Evolutionary conservation across 2,113 vertebrate species (phyloP).

Genomic region (Anoplopoma fimbria): DNA sequence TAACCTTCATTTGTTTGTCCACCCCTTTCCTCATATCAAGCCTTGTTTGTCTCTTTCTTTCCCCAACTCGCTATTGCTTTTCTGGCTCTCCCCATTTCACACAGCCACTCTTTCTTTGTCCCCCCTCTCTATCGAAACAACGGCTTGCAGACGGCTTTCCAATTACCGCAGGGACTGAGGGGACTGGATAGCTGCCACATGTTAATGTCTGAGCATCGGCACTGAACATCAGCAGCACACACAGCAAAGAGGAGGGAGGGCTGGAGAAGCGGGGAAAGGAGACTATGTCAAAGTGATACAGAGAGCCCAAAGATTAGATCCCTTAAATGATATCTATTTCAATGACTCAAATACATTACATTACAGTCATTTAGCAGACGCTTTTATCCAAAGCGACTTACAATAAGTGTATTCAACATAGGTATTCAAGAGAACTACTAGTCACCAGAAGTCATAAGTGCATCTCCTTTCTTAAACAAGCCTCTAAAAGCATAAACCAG

Average conservation of each 20-base stretch:
- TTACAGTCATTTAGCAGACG: too few species aligned
- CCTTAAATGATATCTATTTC: constrained; percentile 11
- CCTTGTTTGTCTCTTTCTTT: constrained; percentile 54
- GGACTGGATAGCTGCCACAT: constrained; percentile 76
- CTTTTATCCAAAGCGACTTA: too few species aligned
- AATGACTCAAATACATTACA: constrained; percentile 13
- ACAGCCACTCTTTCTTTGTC: constrained; percentile 45
- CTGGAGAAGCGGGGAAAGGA: constrained; percentile 23
- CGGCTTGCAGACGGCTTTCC: constrained; percentile 82
- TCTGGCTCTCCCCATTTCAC: constrained; percentile 28
- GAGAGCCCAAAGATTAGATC: neutral
- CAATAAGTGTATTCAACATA: too few species aligned
- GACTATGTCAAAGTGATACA: constrained; percentile 38
- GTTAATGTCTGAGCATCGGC: constrained; percentile 73
- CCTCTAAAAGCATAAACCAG: too few species aligned
- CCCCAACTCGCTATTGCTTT: constrained; percentile 49
- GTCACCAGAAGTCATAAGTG: too few species aligned
- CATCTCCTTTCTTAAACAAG: too few species aligned
- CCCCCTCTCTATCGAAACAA: constrained; percentile 67
- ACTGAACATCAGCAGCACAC: constrained; percentile 58
- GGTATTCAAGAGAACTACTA: too few species aligned
- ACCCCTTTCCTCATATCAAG: constrained; percentile 21
- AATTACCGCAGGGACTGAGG: constrained; percentile 81
- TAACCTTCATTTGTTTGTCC: constrained; percentile 21
- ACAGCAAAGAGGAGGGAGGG: constrained; percentile 5